Percentiles rank a stretch among this genome's conserved stretches.
Conservation (phyloP, 2,797 vertebrate genomes). For the Xerus rutilus region DNA sequence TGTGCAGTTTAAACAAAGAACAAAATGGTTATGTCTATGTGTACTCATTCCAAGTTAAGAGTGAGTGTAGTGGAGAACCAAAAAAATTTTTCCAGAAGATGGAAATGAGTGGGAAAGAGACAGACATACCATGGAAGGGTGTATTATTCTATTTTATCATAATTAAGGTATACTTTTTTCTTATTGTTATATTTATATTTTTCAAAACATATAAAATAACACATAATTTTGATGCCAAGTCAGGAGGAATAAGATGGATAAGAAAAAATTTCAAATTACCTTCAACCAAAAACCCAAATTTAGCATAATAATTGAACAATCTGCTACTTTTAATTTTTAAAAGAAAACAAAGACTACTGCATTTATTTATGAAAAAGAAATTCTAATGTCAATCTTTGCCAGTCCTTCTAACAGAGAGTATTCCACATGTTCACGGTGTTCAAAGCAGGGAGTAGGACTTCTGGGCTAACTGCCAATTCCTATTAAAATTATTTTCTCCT, state of each 20-base stretch:
- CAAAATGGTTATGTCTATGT: neutral
- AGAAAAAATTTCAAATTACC: neutral
- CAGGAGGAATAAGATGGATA: neutral
- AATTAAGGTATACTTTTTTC: neutral
- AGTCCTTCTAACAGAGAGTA: constrained; percentile 45
- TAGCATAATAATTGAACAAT: constrained; percentile 1
- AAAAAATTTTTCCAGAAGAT: neutral
- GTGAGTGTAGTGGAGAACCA: neutral
- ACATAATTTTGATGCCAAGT: neutral
- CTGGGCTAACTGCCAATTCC: constrained; percentile 78
- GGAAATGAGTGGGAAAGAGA: neutral
- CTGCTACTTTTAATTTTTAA: constrained; percentile 37
- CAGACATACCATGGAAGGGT: neutral
- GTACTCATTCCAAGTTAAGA: neutral
- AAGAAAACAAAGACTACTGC: constrained; percentile 22
- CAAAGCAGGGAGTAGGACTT: constrained; percentile 55
- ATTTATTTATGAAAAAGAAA: constrained; percentile 58
- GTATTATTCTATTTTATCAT: neutral
- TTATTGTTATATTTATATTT: neutral
- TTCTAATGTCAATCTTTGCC: constrained; percentile 56
- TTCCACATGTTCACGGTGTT: constrained; percentile 30
- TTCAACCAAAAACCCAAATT: neutral
- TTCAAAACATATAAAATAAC: constrained; percentile 6
- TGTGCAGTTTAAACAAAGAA: neutral
- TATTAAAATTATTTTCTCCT: constrained; percentile 74